Base-by-base conservation (phyloP, 2,113 vertebrate genomes). In the Oreochromis aureus region DNA sequence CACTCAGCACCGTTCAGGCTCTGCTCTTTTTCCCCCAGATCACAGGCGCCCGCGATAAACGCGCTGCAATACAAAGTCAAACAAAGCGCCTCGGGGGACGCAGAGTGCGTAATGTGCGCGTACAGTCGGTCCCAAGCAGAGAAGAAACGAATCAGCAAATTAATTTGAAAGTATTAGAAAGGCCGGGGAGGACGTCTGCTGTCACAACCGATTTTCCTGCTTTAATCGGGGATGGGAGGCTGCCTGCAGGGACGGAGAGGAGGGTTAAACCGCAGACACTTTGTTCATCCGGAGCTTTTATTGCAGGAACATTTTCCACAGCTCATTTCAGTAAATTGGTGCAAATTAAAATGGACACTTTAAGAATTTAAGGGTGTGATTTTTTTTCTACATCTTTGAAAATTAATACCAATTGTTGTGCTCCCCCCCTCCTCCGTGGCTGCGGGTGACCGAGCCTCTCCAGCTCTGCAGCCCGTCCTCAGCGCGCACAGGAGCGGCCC, bases 131-230 rank as follows among this genome's bases (percentile, higher is more conserved):
- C 85, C 91, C 94, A 93, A 91, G 93, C 94, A 88, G 90, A 93
- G 89, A 92, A 93, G 91, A 94, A 86, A 86, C 84, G 84, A 87
- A 93, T 86, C 91, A 92, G 93, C 89, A 91, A 95, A 95, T 95
- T 88, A 93, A 95, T 93, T 85, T 92, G 71, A 84, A 95, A 92
- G 93, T 93, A 92, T 92, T 44, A 92, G 87, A 91, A 90, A 91
- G 91, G 91, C 94, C 91, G 89, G 85, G 92, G 93, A 93, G 94
- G 95, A 94, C 92, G 93, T 90, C 94, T 84, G 94, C 95, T 95
- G 96, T 95, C 96, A 95, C 86, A 95, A 95, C 87, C 93, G 36
- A 94, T 96, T 96, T 94, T 82, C 82, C 83, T 55, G 89, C 90
- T 91, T 91, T 91, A 91, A 93, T 92, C 91, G 83, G n/a, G 89